These are phyloP conservation scores for Drosophila oshimai DNA, from an alignment of 1,140 invertebrate species.

Conservation along the genomic window DNA sequence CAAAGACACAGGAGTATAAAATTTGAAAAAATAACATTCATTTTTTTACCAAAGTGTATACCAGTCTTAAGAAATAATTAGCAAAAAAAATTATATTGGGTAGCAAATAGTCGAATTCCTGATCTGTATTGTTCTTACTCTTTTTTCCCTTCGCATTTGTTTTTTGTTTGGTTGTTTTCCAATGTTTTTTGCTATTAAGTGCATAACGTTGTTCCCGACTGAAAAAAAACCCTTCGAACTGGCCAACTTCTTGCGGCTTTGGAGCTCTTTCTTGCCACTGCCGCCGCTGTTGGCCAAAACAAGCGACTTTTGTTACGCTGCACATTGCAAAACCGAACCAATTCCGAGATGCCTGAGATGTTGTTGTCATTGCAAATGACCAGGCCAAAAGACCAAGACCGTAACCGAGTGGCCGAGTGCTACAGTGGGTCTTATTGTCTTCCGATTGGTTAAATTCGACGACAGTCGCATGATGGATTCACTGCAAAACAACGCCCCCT, in stretches of 20 bases:
- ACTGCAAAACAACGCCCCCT: not conserved
- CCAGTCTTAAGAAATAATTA: not conserved
- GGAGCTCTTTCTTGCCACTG: slow-evolving; percentile 26
- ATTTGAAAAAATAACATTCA: too few species aligned
- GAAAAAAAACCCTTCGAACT: slow-evolving; percentile 60
- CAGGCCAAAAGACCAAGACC: not conserved
- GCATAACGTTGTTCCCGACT: slow-evolving; percentile 65
- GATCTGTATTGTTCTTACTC: not conserved
- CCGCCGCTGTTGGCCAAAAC: slow-evolving; percentile 28
- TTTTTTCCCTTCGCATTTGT: not conserved
- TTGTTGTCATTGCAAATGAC: slow-evolving; percentile 11
- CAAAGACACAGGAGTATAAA: too few species aligned
- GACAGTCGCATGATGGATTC: slow-evolving; percentile 11
- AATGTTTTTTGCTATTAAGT: slow-evolving; percentile 50
- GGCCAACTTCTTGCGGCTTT: slow-evolving; percentile 72
- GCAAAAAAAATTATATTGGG: not conserved
- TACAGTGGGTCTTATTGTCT: slow-evolving; percentile 11
- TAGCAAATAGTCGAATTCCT: not conserved
- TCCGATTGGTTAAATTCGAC: not conserved
- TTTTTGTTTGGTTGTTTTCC: slow-evolving; percentile 9
- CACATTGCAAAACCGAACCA: slow-evolving; percentile 33
- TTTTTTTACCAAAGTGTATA: too few species aligned
- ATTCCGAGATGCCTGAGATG: not conserved
- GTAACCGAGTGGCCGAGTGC: slow-evolving; percentile 5
- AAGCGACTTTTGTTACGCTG: slow-evolving; percentile 52